phyloP scores from a whole-genome alignment of 2,113 vertebrate species.

The Talpa occidentalis region DNA sequence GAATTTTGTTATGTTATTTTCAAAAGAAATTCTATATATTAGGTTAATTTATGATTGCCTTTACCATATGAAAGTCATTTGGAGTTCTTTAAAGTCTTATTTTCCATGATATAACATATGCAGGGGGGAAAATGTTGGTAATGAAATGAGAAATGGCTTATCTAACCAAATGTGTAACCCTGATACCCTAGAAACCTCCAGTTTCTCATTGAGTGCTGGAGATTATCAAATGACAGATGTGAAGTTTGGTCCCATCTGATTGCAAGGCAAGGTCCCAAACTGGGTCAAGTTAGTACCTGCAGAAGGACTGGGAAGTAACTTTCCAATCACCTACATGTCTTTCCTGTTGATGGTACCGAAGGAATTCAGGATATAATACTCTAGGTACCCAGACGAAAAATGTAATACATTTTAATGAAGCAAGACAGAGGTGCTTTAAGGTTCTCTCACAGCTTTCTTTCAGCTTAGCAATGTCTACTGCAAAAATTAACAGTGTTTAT shows the following conservation, averaged over 20 bases:
- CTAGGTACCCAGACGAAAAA: not conserved
- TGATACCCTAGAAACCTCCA: conserved; percentile 70
- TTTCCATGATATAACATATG: not conserved
- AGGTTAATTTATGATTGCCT: not conserved
- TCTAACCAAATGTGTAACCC: conserved; percentile 65
- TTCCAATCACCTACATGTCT: not conserved
- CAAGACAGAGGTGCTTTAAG: not conserved
- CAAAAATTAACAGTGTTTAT: not conserved
- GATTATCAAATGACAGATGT: conserved; percentile 73
- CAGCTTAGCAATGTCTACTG: not conserved
- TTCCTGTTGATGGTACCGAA: not conserved
- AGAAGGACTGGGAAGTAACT: conserved; percentile 49
- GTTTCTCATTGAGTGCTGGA: conserved; percentile 48
- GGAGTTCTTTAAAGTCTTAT: not conserved
- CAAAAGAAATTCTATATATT: not conserved
- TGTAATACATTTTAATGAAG: not conserved
- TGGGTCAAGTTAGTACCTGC: conserved; percentile 36
- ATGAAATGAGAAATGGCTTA: conserved; percentile 56
- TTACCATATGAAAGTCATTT: not conserved
- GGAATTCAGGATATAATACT: not conserved
- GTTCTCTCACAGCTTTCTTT: not conserved
- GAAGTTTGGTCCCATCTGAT: conserved; percentile 67
- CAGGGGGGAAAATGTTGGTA: conserved; percentile 14
- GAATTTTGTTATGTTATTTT: not conserved
- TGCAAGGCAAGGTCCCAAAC: not conserved